phyloP scores from a whole-genome alignment of 2,888 invertebrate species.

The Allygus modestus region DNA sequence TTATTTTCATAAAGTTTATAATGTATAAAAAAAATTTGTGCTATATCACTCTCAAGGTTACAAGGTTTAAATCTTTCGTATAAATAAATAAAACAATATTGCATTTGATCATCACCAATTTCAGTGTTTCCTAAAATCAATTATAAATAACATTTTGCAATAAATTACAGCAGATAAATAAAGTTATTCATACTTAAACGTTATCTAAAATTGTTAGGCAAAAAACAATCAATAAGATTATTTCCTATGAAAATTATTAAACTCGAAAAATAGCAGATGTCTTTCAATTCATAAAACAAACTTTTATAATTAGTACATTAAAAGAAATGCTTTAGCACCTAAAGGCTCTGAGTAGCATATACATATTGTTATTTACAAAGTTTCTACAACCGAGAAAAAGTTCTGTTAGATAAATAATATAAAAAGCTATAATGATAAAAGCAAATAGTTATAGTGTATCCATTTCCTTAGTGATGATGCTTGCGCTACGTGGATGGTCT shows the following conservation, averaged over 20 bases:
- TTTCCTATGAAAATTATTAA: neutral
- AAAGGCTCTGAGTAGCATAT: conserved; percentile 55
- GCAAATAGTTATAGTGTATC: conserved; percentile 29
- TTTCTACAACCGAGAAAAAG: conserved; percentile 58
- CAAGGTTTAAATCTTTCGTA: conserved; percentile 28
- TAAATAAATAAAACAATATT: conserved; percentile 58
- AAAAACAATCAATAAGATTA: conserved; percentile 8
- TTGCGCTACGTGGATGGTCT: neutral
- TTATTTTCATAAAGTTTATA: conserved; percentile 60
- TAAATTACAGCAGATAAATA: conserved; percentile 26
- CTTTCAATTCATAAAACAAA: conserved; percentile 18
- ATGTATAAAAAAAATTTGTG: conserved; percentile 63
- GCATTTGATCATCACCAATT: conserved; percentile 40
- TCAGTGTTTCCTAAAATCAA: neutral
- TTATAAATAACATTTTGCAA: conserved; percentile 55
- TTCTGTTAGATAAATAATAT: conserved; percentile 38
- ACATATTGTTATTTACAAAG: conserved; percentile 60
- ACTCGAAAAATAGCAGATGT: neutral
- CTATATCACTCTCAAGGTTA: conserved; percentile 61
- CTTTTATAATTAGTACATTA: conserved; percentile 32
- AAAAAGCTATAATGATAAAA: conserved; percentile 53
- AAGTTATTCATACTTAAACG: neutral
- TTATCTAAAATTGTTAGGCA: conserved; percentile 24
- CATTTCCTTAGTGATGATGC: conserved; percentile 31
- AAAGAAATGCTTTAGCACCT: conserved; percentile 60